These are phyloP conservation scores for Galagoides demidoff DNA, from an alignment of 2,797 vertebrate genomes.

Conservation along the genomic window DNA sequence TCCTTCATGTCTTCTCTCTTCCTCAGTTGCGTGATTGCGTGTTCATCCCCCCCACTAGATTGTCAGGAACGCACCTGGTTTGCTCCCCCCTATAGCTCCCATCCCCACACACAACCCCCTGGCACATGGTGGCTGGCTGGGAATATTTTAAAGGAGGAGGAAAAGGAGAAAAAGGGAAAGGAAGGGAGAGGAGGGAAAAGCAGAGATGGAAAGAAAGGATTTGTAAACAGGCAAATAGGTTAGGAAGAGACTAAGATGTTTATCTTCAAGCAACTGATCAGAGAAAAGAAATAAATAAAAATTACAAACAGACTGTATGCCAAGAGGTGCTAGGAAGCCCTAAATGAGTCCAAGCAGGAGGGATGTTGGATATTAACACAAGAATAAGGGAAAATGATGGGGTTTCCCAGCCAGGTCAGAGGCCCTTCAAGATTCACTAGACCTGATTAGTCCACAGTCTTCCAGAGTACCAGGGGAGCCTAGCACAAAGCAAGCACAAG, in stretches of 20 bases:
- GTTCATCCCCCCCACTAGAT: too few relatives aligned
- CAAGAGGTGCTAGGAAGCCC: not conserved
- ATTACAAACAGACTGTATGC: not conserved
- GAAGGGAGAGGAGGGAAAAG: not conserved
- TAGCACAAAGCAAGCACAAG: not conserved
- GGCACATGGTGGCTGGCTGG: not conserved
- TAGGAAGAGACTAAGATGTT: not conserved
- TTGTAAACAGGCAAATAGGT: not conserved
- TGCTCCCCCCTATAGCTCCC: not conserved
- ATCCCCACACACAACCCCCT: too few relatives aligned
- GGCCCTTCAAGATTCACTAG: not conserved
- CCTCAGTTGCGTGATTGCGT: accelerated
- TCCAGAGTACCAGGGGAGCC: not conserved
- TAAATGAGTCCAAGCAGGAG: too few relatives aligned
- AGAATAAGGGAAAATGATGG: not conserved
- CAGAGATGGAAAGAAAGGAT: not conserved
- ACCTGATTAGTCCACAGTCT: not conserved
- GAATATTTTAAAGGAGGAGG: not conserved
- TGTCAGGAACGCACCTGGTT: not conserved
- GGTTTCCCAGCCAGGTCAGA: not conserved
- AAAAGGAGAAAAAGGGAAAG: not conserved
- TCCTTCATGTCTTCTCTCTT: not conserved
- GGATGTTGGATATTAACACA: too few relatives aligned
- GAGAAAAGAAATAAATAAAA: not conserved
- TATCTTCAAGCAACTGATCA: not conserved